phyloP scores from a whole-genome alignment of 30 jellyfish, hydroid and myxozoan genomes.

The Hydractinia echinata region DNA sequence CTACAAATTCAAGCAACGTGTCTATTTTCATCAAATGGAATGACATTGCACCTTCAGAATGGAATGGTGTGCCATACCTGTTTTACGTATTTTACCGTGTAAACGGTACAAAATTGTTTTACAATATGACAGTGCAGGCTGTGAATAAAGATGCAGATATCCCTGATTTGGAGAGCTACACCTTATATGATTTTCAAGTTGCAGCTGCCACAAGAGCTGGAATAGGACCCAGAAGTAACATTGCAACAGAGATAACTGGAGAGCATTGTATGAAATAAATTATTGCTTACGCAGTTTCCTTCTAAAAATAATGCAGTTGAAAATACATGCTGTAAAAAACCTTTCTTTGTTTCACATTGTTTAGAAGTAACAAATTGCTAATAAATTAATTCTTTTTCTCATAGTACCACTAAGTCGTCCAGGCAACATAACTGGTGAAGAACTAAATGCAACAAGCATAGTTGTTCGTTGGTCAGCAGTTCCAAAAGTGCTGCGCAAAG shows the following conservation, averaged over 20 bases:
- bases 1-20: too few relatives aligned
- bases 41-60: too few relatives aligned
- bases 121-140: not conserved
- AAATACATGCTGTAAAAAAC: too few relatives aligned
- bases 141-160: not conserved
- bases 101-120: not conserved
- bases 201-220: slow-evolving; percentile 7
- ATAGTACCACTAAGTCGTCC: slow-evolving; percentile 52
- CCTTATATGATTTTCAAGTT: not conserved
- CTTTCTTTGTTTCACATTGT: too few relatives aligned
- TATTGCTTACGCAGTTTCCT: too few relatives aligned
- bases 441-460: slow-evolving; percentile 31
- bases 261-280: too few relatives aligned
- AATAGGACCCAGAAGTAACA: not conserved
- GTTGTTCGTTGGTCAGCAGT: slow-evolving; percentile 47
- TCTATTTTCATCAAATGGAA: too few relatives aligned
- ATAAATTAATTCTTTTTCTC: too few relatives aligned
- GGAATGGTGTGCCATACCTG: not conserved
- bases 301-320: too few relatives aligned
- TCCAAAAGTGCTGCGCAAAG: slow-evolving; percentile 32
- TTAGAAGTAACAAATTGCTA: too few relatives aligned
- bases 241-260: not conserved
- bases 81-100: not conserved
- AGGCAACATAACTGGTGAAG: slow-evolving; percentile 34
- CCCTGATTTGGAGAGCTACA: not conserved